Percentiles rank a stretch among this genome's conserved stretches.
Evolutionary conservation across 2,888 invertebrate species (phyloP).

Genomic region (Morpho helenor): DNA sequence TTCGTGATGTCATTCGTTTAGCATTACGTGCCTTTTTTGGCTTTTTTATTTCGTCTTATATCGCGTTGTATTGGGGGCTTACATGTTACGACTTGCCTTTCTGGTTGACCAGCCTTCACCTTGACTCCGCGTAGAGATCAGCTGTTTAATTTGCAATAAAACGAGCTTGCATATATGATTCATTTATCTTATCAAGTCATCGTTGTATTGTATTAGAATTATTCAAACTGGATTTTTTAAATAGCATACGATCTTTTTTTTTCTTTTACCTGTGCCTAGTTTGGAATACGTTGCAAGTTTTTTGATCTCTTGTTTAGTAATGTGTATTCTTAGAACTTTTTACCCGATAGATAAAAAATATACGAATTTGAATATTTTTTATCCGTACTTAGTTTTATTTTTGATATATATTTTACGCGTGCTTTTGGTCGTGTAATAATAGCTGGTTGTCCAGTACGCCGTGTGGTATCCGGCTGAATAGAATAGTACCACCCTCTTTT

Average conservation of each 20-base stretch:
- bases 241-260: conserved; percentile 46
- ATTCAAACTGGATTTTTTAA: conserved; percentile 46
- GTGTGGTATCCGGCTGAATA: too few relatives aligned
- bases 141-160: conserved; percentile 54
- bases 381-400: too few relatives aligned
- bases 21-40: conserved; percentile 36
- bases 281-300: conserved; percentile 48
- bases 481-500: too few relatives aligned
- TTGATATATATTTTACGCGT: too few relatives aligned
- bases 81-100: conserved; percentile 52
- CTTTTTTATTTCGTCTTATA: conserved; percentile 29
- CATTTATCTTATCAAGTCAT: conserved; percentile 59
- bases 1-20: conserved; percentile 50
- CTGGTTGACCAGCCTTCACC: conserved; percentile 48
- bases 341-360: too few relatives aligned
- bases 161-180: conserved; percentile 58
- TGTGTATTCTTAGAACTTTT: conserved; percentile 3
- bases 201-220: conserved; percentile 41
- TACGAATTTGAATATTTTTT: too few relatives aligned
- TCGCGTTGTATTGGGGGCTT: conserved; percentile 14
- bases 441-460: too few relatives aligned
- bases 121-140: conserved; percentile 50
- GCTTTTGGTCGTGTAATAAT: too few relatives aligned
- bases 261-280: conserved; percentile 47
- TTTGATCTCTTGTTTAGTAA: conserved; percentile 45